Evolutionary conservation across 2,888 invertebrate genomes (phyloP).

Genomic region (Cataglyphis cursor): DNA sequence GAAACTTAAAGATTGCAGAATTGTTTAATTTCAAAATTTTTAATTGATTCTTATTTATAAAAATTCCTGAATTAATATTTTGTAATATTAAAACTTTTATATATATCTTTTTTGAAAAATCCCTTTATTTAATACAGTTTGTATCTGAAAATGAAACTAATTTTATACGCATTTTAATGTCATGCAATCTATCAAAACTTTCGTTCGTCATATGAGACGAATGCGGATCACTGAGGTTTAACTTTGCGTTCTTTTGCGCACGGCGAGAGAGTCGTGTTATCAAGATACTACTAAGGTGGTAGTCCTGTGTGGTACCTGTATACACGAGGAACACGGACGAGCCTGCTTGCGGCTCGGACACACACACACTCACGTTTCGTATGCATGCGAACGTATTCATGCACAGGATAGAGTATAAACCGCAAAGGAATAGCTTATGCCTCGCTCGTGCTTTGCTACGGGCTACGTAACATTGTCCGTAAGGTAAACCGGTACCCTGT

Average conservation of each 20-base stretch:
- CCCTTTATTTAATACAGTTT: not conserved
- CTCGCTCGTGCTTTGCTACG: conserved; percentile 76
- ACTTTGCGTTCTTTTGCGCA: conserved; percentile 66
- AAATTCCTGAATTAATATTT: not conserved
- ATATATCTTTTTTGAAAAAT: not conserved
- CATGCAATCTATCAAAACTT: not conserved
- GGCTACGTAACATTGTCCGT: conserved; percentile 76
- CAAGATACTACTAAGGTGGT: conserved; percentile 78
- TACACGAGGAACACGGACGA: conserved; percentile 61
- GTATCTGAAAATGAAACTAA: too few species aligned
- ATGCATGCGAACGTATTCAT: conserved; percentile 26
- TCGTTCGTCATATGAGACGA: conserved; percentile 23
- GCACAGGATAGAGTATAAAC: conserved; percentile 59
- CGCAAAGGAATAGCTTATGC: conserved; percentile 76
- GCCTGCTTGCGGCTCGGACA: conserved; percentile 32
- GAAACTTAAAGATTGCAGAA: not conserved
- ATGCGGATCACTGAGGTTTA: conserved; percentile 78
- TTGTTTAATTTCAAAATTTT: not conserved
- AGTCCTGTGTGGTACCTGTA: conserved; percentile 76
- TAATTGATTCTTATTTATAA: not conserved
- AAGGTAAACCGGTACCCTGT: conserved; percentile 78
- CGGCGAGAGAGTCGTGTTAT: conserved; percentile 72
- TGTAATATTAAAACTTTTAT: not conserved
- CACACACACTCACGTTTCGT: conserved; percentile 7
- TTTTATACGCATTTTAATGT: not conserved